phyloP scores from a whole-genome alignment of 2,888 invertebrate species.

The Pristionchus mayeri region DNA sequence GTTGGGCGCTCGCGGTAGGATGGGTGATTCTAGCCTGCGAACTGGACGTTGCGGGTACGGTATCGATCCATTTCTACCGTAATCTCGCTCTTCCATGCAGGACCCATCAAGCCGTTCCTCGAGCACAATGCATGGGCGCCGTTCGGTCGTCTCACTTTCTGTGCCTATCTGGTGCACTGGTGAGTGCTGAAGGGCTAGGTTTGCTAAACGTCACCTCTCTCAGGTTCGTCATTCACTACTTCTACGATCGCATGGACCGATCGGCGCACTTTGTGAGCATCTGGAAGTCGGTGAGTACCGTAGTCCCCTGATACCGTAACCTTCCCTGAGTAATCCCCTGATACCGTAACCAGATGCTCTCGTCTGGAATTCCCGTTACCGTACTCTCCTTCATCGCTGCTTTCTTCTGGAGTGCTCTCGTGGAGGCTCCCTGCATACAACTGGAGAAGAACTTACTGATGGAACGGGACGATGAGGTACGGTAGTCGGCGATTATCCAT shows the following conservation, averaged over 20 bases:
- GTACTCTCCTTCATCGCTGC: conserved; percentile 35
- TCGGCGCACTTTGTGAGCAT: conserved; percentile 24
- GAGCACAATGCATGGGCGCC: conserved; percentile 35
- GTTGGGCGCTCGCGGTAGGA: not conserved
- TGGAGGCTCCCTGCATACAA: not conserved
- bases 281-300: conserved; percentile 27
- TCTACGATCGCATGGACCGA: conserved; percentile 32
- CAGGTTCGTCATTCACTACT: conserved; percentile 42
- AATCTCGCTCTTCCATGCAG: not conserved
- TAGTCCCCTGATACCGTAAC: not conserved
- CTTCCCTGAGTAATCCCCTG: too few species aligned
- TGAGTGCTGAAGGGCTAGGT: not conserved
- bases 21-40: conserved; percentile 47
- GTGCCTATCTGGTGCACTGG: conserved; percentile 44
- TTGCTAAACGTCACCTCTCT: not conserved
- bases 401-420: conserved; percentile 10
- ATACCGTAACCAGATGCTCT: conserved; percentile 25
- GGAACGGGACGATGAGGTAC: not conserved
- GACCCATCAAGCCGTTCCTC: conserved; percentile 18
- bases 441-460: conserved; percentile 25
- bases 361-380: conserved; percentile 6
- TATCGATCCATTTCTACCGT: not conserved
- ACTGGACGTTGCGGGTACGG: conserved; percentile 32
- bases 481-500: not conserved
- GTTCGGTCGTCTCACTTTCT: not conserved